Base-by-base conservation (phyloP, 2,113 vertebrate species). In the Leptodactylus fuscus region DNA sequence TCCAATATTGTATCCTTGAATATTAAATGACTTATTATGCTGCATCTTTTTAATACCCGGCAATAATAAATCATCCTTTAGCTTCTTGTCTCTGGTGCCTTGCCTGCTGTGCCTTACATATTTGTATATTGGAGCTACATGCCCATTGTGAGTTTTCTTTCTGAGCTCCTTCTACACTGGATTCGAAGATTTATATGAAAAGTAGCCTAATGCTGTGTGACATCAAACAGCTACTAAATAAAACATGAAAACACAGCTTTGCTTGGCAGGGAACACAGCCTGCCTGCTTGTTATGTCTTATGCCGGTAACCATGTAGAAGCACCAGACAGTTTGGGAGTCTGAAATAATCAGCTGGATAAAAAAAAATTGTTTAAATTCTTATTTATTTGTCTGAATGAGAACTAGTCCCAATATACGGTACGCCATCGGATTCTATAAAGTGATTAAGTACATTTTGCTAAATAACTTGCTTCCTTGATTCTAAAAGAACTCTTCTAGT, bases 221-320 rank as follows among this genome's bases (percentile, higher is more conserved):
- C 80, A 69, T 81, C 60, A 81, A 81, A 81, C 18, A 46, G n/a
- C 60, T 81, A 81, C 60, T 81, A 69, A 81, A 81, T 81, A 69
- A 81, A 65, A 81, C 44, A 81, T 81, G 55, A 69, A 69, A 67
- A 81, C 80, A 49, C 20, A 81, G 41, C 80, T 48, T 65, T 81
- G 36, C 55, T 67, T 65, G 38, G 78, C 78, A 67, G 78, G 38
- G 58, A 65, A 81, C 38, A 67, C n/a, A 51, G 80, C 27, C 18
- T 49, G n/a, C 24, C 44, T 34, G 60, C 80, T 81, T 81, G 60
- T 81, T 81, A 34, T 69, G 18, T 48, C 60, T 49, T 67, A 27
- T 81, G 80, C 80, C 36, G 62, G 41, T 81, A 81, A 49, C 80
- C 60, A 34, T 69, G 60, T 81, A 22, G 80, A 67, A 49, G 44